Evolutionary conservation across 1,140 invertebrate genomes (phyloP).

Genomic region (Drosophila dunni): DNA sequence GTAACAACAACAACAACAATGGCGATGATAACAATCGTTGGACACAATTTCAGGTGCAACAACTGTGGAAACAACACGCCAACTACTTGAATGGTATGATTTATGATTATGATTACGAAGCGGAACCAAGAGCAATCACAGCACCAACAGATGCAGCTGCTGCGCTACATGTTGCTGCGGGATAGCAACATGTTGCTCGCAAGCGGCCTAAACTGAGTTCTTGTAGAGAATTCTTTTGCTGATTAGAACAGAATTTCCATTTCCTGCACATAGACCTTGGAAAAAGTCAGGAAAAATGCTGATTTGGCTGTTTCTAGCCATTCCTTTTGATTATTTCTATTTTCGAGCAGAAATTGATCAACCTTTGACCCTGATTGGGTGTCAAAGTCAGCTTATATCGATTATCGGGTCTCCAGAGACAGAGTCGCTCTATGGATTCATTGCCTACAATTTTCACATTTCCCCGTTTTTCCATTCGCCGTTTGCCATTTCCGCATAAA

Average conservation of each 20-base stretch:
- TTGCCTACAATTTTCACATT: constrained; percentile 45
- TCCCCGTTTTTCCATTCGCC: neutral
- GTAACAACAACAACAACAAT: constrained; percentile 45
- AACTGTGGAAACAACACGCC: constrained; percentile 84
- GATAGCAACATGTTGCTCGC: neutral
- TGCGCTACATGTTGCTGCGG: neutral
- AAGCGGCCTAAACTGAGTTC: no score
- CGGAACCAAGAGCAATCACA: constrained; percentile 5
- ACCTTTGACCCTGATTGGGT: constrained; percentile 61
- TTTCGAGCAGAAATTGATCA: constrained; percentile 54
- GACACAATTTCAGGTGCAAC: constrained; percentile 84
- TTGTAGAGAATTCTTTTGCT: no score
- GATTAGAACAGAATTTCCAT: no score
- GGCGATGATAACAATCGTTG: constrained; percentile 80
- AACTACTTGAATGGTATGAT: constrained; percentile 84
- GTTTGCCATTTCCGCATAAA: constrained; percentile 55
- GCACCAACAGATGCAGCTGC: neutral
- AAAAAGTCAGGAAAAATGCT: no score
- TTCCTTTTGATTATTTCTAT: constrained; percentile 56
- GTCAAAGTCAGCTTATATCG: constrained; percentile 77
- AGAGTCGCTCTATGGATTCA: constrained; percentile 47
- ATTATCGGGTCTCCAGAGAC: constrained; percentile 5
- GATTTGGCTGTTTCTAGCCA: neutral
- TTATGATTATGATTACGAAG: neutral
- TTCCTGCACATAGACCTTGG: no score